A percentile compares a stretch with the other conserved stretches of the same genome.
These are phyloP conservation scores for Drosophila biarmipes DNA, from an alignment of 1,140 invertebrate genomes.

Conservation along the genomic window DNA sequence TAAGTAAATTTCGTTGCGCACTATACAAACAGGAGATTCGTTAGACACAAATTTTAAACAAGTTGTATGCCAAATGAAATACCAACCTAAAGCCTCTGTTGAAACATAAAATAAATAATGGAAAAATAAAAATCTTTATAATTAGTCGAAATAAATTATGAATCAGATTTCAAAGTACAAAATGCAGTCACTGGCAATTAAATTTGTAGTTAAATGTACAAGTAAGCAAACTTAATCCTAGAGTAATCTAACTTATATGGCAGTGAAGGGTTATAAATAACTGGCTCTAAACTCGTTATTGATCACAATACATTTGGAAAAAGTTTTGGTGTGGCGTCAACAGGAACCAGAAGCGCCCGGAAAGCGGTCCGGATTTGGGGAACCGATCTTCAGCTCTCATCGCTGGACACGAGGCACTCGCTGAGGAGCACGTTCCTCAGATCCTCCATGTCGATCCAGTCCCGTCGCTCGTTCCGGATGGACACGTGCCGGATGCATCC, in stretches of 20 bases:
- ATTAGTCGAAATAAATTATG: conserved; percentile 35
- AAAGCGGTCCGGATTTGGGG: conserved; percentile 5
- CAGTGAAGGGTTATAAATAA: conserved; percentile 65
- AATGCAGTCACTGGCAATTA: conserved; percentile 77
- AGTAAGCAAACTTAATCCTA: conserved; percentile 21
- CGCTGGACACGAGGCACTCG: conserved; percentile 87
- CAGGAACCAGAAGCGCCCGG: conserved; percentile 56
- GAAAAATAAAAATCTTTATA: conserved; percentile 6
- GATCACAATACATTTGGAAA: conserved; percentile 82
- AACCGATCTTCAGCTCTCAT: conserved; percentile 54
- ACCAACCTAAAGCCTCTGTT: conserved; percentile 75
- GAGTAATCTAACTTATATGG: conserved; percentile 69
- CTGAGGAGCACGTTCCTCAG: conserved; percentile 93
- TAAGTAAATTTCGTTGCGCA: conserved; percentile 33
- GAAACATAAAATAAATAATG: conserved; percentile 59
- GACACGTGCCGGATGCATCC: conserved; percentile 95
- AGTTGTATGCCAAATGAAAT: conserved; percentile 46
- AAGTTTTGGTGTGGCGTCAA: conserved; percentile 76
- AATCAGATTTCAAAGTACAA: conserved; percentile 33
- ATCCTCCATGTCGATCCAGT: conserved; percentile 94
- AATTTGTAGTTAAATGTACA: conserved; percentile 5
- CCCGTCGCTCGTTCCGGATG: conserved; percentile 88
- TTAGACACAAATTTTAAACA: conserved; percentile 18
- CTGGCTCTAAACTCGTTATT: conserved; percentile 67
- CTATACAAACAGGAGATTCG: conserved; percentile 53